phyloP scores from a whole-genome alignment of 2,113 vertebrate species.

The Cnemophilus loriae region DNA sequence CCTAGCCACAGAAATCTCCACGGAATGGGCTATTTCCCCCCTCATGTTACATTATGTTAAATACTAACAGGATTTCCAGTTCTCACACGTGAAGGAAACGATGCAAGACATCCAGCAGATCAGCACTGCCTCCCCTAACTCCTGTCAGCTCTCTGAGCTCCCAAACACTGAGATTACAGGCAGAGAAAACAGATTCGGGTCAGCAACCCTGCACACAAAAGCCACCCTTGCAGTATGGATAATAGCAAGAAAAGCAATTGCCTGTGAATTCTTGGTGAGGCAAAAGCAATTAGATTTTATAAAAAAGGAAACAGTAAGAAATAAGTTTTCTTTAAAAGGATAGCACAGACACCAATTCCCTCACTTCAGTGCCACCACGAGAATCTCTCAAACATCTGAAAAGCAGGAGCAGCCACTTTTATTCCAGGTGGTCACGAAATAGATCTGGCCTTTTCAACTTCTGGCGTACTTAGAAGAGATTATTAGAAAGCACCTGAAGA shows the following conservation, averaged over 20 bases:
- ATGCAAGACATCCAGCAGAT: background rate
- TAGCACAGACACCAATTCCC: slow-evolving; percentile 1
- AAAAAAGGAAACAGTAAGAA: slow-evolving; percentile 57
- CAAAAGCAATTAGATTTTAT: slow-evolving; percentile 74
- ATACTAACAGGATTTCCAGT: background rate
- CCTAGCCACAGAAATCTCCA: background rate
- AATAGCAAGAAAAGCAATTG: slow-evolving; percentile 71
- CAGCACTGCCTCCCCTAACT: slow-evolving; percentile 50
- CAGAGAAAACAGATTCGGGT: slow-evolving; percentile 70
- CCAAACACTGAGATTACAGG: slow-evolving; percentile 39
- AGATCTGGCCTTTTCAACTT: slow-evolving; percentile 38
- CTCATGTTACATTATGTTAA: background rate
- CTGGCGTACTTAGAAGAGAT: background rate
- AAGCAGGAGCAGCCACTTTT: slow-evolving; percentile 34
- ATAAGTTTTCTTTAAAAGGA: slow-evolving; percentile 56
- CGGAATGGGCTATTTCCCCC: background rate
- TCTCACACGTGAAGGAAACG: background rate
- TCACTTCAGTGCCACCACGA: slow-evolving; percentile 9
- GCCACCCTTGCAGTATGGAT: slow-evolving; percentile 36
- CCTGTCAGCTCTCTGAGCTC: slow-evolving; percentile 55
- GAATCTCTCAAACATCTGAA: slow-evolving; percentile 35
- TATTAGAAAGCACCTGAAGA: background rate
- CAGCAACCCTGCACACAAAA: slow-evolving; percentile 69
- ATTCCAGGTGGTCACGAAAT: slow-evolving; percentile 38
- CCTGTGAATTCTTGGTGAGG: slow-evolving; percentile 64